Conservation (phyloP, 2,888 invertebrate species). For the Drosophila yooni region DNA sequence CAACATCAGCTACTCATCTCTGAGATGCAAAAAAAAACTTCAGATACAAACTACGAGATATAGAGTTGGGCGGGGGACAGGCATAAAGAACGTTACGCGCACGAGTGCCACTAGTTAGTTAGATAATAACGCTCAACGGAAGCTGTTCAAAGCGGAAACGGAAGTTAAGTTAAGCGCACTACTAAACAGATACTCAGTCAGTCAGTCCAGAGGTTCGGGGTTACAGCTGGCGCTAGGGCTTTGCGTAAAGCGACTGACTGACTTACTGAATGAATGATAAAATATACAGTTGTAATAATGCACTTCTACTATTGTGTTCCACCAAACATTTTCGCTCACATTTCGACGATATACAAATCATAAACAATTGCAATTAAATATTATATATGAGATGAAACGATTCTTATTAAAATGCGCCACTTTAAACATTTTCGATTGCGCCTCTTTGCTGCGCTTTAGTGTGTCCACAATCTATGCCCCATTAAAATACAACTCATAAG, state of each 20-base stretch:
- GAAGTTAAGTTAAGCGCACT: conserved; percentile 81
- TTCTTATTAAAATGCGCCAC: neutral
- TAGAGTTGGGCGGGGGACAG: conserved; percentile 7
- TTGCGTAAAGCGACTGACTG: conserved; percentile 35
- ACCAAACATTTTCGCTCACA: neutral
- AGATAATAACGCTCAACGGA: conserved; percentile 81
- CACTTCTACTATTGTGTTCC: neutral
- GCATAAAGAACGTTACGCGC: conserved; percentile 77
- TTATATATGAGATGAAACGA: no score
- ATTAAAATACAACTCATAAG: neutral
- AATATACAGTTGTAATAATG: conserved; percentile 1
- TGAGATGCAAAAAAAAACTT: conserved; percentile 34
- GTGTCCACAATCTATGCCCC: neutral
- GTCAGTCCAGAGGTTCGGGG: neutral
- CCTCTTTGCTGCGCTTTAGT: neutral
- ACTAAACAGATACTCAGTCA: conserved; percentile 75
- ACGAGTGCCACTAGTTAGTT: conserved; percentile 81
- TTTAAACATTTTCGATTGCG: neutral
- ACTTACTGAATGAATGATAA: conserved; percentile 33
- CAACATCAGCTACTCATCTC: conserved; percentile 40
- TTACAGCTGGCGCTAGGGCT: neutral
- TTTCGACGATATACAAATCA: neutral
- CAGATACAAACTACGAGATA: conserved; percentile 50
- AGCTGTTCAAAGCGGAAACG: conserved; percentile 78
- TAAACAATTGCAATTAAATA: neutral